Base-by-base conservation (phyloP, 2,888 invertebrate genomes). In the Micoletzkya japonica region DNA sequence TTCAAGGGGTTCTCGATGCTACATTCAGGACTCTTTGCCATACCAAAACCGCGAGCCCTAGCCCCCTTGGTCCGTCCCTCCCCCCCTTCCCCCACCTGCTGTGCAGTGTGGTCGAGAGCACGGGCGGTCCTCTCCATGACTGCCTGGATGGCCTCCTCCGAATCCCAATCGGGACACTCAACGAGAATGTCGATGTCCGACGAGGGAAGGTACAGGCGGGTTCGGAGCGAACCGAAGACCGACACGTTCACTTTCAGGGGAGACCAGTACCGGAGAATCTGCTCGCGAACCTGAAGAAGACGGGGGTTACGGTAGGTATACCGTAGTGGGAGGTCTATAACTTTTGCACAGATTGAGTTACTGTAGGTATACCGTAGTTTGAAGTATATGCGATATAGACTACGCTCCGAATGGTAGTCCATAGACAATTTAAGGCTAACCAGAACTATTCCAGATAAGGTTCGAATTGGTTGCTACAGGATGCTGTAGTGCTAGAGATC, bases 191-290 rank as follows among this genome's bases (percentile, higher is more conserved):
- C 91, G 80, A 91, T 91, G 87, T 91, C 91, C 88, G 91, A 91
- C 86, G 96, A 96, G 77, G 97, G 97, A 86, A 98, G 90, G 89
- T 96, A 98, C 77, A 98, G 91, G 70, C 95, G 95, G 76, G 97
- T 97, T 81, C 94, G 91, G 89, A 95, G 96, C 85, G 95, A 95
- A 84, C 97, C 97, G 89, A 97, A 98, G 84, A 96, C 92, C 89
- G 96, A 94, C 77, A 97, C 95, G 87, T 68, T 70, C 24, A 78
- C 73, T 17, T 72, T 71, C 28, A 66, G 57, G 44, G 74, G 72
- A 10, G 57, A 64, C 77, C 78, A 79, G 36, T 67, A 32, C 28
- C 49, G 49, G 4, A 36, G 14, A 2, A 79, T 71, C 37, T 73
- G 66, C n/a, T 68, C 54, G 14, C 72, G 64, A 10, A 79, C 74